These are phyloP conservation scores for Poeciliopsis retropinna DNA, from an alignment of 2,113 vertebrate species.

Conservation along the genomic window DNA sequence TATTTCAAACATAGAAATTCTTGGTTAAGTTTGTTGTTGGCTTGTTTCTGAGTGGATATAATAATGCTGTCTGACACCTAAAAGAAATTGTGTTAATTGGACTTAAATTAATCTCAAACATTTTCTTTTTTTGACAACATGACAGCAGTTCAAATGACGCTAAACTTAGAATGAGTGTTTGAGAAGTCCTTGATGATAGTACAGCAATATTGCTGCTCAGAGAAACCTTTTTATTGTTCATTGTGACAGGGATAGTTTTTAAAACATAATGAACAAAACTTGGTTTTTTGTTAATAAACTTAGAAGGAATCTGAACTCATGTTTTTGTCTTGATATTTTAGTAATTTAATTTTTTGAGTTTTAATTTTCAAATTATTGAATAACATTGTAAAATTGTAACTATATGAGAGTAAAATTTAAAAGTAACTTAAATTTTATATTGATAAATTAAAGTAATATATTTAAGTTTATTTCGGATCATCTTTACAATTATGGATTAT, in stretches of 20 bases:
- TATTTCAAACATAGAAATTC: slow-evolving; percentile 31
- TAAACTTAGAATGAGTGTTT: slow-evolving; percentile 20
- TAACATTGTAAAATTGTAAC: no score
- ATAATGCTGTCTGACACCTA: slow-evolving; percentile 4
- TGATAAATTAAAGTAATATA: no score
- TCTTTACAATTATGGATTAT: no score
- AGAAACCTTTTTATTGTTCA: slow-evolving; percentile 8
- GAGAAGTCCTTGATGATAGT: slow-evolving; percentile 6
- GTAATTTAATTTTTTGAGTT: no score
- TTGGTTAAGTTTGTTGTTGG: slow-evolving; percentile 30
- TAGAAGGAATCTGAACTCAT: neutral
- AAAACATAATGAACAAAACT: neutral
- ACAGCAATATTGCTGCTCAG: slow-evolving; percentile 11
- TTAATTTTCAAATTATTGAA: no score
- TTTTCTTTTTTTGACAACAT: slow-evolving; percentile 27
- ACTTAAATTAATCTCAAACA: slow-evolving; percentile 12
- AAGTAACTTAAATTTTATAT: no score
- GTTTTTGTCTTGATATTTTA: no score
- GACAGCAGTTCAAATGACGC: slow-evolving; percentile 15
- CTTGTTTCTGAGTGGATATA: slow-evolving; percentile 6
- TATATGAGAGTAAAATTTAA: no score
- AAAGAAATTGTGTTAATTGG: slow-evolving; percentile 26
- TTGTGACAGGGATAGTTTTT: neutral
- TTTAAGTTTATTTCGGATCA: no score
- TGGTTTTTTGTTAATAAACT: neutral